These are phyloP conservation scores for Polydrusus pterygomalis DNA, from an alignment of 2,888 invertebrate genomes.

Conservation along the genomic window DNA sequence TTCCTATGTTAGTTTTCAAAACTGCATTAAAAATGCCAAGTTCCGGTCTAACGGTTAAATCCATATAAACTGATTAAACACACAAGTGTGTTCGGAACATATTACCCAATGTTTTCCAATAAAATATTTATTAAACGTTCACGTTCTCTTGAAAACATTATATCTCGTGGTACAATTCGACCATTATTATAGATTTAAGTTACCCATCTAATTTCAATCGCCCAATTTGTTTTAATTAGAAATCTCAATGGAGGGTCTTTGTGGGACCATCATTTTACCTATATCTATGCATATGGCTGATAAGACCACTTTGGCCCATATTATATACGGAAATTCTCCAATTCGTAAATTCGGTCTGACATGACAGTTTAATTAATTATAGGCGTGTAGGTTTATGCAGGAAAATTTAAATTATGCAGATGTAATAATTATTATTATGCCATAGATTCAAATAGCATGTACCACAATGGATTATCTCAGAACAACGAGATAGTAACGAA, in stretches of 20 bases:
- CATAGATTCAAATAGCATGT: too few relatives aligned
- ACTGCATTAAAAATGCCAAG: too few relatives aligned
- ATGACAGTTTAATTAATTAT: conserved; percentile 7
- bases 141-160: background rate
- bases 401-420: conserved; percentile 8
- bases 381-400: background rate
- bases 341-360: background rate
- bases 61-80: too few relatives aligned
- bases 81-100: too few relatives aligned
- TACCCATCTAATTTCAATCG: background rate
- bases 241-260: background rate
- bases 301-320: background rate
- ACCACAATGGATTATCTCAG: too few relatives aligned
- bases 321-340: background rate
- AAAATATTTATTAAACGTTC: too few relatives aligned
- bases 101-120: too few relatives aligned
- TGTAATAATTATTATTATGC: too few relatives aligned
- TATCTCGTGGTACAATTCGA: background rate
- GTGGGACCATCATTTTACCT: background rate
- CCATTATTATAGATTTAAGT: background rate
- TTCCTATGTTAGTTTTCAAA: too few relatives aligned
- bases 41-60: too few relatives aligned
- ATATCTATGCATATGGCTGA: background rate
- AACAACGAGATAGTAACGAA: too few relatives aligned
- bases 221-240: conserved; percentile 1